These are phyloP conservation scores for Ashinkailepas kermadecensis DNA, from an alignment of 2,888 invertebrate species.

Conservation along the genomic window DNA sequence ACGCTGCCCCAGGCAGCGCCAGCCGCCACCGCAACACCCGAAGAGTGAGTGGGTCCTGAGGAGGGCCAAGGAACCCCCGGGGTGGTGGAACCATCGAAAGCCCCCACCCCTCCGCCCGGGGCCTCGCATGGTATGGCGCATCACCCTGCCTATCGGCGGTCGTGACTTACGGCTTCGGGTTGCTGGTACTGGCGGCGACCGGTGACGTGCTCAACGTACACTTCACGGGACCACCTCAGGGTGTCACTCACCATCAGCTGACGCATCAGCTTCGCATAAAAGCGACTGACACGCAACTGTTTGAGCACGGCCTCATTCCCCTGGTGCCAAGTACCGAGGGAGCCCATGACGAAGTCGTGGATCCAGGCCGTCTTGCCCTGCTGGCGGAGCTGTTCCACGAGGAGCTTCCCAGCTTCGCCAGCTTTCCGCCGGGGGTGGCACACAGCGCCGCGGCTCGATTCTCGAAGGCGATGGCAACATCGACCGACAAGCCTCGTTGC, in stretches of 20 bases:
- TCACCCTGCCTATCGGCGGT: background rate
- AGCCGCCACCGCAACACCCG: background rate
- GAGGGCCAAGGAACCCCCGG: background rate
- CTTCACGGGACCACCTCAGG: constrained; percentile 38
- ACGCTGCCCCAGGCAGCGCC: too few relatives aligned
- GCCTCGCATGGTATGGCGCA: too few relatives aligned
- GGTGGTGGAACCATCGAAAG: too few relatives aligned
- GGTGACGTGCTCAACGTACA: constrained; percentile 39
- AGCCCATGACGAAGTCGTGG: background rate
- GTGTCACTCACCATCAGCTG: constrained; percentile 36
- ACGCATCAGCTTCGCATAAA: constrained; percentile 36
- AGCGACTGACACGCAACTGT: background rate
- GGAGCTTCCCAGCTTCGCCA: background rate
- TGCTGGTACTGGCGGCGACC: constrained; percentile 30
- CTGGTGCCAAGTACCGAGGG: background rate
- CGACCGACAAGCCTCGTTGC: background rate
- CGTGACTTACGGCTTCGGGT: background rate
- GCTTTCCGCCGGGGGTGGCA: background rate
- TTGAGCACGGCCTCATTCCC: background rate
- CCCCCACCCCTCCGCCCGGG: too few relatives aligned
- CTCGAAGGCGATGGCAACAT: background rate
- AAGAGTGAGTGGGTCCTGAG: background rate
- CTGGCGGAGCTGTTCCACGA: background rate
- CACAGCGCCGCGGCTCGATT: background rate
- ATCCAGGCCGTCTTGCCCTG: background rate